Evolutionary conservation across 2,797 vertebrate species (phyloP).

Genomic region (Siniperca scherzeri): DNA sequence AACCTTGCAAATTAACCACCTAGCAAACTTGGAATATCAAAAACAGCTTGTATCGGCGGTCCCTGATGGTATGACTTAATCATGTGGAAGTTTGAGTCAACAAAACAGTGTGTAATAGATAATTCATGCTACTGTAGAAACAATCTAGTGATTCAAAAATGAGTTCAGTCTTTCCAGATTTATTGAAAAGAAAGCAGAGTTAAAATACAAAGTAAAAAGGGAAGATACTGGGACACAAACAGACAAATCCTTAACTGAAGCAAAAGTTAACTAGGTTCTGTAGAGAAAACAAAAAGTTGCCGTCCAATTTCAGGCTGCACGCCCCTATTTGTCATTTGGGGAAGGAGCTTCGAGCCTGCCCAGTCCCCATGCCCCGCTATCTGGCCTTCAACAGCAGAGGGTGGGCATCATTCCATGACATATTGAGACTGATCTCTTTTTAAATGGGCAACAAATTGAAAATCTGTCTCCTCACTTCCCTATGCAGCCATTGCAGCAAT

Average conservation of each 20-base stretch:
- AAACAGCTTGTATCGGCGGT: conserved; percentile 62
- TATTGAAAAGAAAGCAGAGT: conserved; percentile 35
- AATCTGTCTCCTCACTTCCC: conserved; percentile 72
- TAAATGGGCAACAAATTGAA: conserved; percentile 87
- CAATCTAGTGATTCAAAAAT: conserved; percentile 44
- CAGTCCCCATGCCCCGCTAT: conserved; percentile 38
- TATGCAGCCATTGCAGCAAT: conserved; percentile 48
- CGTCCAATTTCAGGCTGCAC: conserved; percentile 56
- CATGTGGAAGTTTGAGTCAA: conserved; percentile 76
- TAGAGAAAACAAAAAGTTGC: conserved; percentile 61
- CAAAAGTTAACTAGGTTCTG: conserved; percentile 63
- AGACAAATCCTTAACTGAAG: conserved; percentile 45
- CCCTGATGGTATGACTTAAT: conserved; percentile 76
- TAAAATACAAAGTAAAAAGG: conserved; percentile 29
- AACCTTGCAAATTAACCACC: conserved; percentile 77
- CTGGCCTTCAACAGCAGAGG: conserved; percentile 61
- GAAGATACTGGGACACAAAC: conserved; percentile 41
- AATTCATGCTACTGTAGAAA: conserved; percentile 73
- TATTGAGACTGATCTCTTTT: conserved; percentile 86
- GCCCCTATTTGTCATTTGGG: conserved; percentile 37
- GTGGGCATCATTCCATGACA: conserved; percentile 74
- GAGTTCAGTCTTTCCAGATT: conserved; percentile 54
- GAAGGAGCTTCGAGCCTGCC: conserved; percentile 31
- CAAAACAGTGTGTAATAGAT: conserved; percentile 74
- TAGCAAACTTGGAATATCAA: conserved; percentile 71